Evolutionary conservation across 2,888 invertebrate genomes (phyloP).

Genomic region (Rhaphigaster nebulosa): DNA sequence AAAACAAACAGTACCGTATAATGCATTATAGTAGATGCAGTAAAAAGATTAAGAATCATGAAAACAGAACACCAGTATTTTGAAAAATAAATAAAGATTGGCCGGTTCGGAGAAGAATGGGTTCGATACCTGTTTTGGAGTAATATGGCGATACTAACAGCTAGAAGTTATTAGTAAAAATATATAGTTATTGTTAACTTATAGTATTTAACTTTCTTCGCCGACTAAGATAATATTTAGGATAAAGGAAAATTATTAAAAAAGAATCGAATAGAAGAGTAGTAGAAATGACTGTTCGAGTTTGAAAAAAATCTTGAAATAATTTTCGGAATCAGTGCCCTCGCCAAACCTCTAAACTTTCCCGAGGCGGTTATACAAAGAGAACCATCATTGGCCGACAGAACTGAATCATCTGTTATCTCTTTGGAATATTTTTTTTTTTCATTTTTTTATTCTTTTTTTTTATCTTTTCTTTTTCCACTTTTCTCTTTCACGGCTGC

Average conservation of each 20-base stretch:
- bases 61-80: no score
- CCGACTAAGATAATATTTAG: not conserved
- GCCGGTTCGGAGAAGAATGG: no score
- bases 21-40: no score
- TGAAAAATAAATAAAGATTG: no score
- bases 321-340: not conserved
- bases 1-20: no score
- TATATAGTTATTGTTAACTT: no score
- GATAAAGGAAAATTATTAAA: not conserved
- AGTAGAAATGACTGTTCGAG: not conserved
- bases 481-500: not conserved
- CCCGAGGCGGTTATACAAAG: not conserved
- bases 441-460: not conserved
- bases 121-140: no score
- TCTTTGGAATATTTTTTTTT: conserved; percentile 6
- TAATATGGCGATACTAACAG: no score
- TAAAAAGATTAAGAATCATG: no score
- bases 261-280: not conserved
- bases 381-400: not conserved
- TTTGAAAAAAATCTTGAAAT: not conserved
- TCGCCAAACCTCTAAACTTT: not conserved
- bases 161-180: no score
- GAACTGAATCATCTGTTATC: conserved; percentile 4
- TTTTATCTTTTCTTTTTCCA: not conserved
- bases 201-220: no score